A percentile compares a stretch with the other conserved stretches of the same genome.
Conservation (phyloP, 2,113 vertebrate genomes). For the Gymnorhina tibicen region DNA sequence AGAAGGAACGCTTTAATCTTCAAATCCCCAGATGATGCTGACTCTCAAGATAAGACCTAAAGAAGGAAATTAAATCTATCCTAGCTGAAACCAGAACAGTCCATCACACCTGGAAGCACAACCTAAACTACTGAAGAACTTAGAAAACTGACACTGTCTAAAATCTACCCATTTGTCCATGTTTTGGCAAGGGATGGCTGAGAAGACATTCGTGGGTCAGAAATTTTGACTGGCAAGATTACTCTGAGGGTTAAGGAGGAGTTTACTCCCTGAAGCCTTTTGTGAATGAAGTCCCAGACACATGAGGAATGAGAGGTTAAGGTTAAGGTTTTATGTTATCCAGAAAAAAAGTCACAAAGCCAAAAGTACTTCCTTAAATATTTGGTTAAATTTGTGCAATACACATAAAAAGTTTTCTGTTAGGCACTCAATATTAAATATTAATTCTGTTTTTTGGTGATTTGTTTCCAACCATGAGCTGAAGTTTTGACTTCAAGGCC, state of each 20-base stretch:
- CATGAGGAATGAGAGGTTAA: accelerated
- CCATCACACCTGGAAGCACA: not conserved
- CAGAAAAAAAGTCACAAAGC: not conserved
- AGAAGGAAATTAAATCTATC: not conserved
- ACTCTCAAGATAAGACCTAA: not conserved
- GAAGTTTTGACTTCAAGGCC: not conserved
- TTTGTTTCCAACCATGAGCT: not conserved
- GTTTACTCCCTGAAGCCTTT: not conserved
- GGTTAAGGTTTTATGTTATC: not conserved
- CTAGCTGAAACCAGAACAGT: not conserved
- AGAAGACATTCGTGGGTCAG: not conserved
- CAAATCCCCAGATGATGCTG: not conserved
- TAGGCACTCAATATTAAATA: not conserved
- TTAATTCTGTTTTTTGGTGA: not conserved
- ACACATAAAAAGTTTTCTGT: not conserved
- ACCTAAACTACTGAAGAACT: not conserved
- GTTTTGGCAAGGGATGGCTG: not conserved
- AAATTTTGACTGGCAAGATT: not conserved
- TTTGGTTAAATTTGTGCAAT: not conserved
- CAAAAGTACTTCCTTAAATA: not conserved
- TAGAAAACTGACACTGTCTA: not conserved
- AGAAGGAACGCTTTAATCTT: not conserved
- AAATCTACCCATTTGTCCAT: not conserved
- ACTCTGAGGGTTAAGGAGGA: not conserved
- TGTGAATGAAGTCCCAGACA: not conserved